Conservation (phyloP, 2,888 invertebrate genomes). For the Eurytoma californica region DNA sequence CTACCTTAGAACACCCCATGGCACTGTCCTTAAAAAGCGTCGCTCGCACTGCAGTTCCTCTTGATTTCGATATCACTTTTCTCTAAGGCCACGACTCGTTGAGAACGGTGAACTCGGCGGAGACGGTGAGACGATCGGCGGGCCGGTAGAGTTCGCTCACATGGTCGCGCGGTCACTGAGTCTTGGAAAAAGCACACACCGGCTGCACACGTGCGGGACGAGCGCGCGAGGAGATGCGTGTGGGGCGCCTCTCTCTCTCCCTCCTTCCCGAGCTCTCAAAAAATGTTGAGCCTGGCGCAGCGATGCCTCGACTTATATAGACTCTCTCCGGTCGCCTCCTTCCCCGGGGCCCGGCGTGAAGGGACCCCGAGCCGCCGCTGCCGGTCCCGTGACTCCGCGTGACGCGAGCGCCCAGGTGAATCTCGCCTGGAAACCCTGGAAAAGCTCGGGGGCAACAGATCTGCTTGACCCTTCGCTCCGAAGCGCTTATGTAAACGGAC, state of each 20-base stretch:
- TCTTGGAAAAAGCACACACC: conserved; percentile 33
- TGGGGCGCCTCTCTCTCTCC: conserved; percentile 18
- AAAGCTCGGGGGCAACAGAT: background rate
- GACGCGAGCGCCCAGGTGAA: conserved; percentile 7
- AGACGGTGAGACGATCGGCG: background rate
- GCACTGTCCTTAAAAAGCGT: conserved; percentile 24
- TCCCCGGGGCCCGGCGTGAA: conserved; percentile 9
- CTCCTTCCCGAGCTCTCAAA: conserved; percentile 62
- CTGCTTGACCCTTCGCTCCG: background rate
- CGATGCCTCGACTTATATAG: conserved; percentile 71
- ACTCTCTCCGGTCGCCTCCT: conserved; percentile 60
- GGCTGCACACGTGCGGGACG: conserved; percentile 52
- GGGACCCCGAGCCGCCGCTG: background rate
- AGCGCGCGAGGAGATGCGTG: conserved; percentile 50
- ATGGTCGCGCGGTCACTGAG: conserved; percentile 29
- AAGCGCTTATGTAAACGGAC: too few relatives aligned
- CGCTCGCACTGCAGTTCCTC: background rate
- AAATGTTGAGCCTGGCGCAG: conserved; percentile 68
- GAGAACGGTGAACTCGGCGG: background rate
- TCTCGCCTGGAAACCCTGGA: background rate
- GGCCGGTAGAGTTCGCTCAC: conserved; percentile 3
- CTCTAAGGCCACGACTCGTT: background rate
- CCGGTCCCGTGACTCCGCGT: too few relatives aligned
- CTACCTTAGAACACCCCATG: conserved; percentile 48
- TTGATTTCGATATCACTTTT: background rate